Evolutionary conservation across 1,140 invertebrate genomes (phyloP).

Genomic region (Anastatus disparis): DNA sequence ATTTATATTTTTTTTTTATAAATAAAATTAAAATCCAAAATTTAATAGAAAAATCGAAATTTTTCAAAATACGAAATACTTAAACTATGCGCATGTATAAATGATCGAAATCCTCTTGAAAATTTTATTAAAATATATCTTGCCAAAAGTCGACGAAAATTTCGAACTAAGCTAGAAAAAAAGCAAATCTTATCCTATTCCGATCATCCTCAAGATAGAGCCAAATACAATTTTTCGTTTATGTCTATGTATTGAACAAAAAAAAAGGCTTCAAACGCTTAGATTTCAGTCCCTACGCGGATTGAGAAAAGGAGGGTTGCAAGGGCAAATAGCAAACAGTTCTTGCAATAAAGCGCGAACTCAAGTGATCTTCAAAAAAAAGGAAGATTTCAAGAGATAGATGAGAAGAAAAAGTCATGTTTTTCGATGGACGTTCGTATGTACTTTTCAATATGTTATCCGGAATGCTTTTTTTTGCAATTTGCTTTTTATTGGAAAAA

Average conservation of each 20-base stretch:
- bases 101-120: neutral
- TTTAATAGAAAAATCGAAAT: too few species aligned
- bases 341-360: slow-evolving; percentile 27
- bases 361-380: slow-evolving; percentile 15
- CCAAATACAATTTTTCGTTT: slow-evolving; percentile 27
- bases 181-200: neutral
- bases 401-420: too few species aligned
- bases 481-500: too few species aligned
- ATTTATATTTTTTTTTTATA: too few species aligned
- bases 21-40: too few species aligned
- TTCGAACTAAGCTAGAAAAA: neutral
- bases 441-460: too few species aligned
- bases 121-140: slow-evolving; percentile 5
- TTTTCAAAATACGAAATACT: too few species aligned
- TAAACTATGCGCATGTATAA: too few species aligned
- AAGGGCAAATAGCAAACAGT: slow-evolving; percentile 26
- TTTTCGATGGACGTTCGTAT: too few species aligned
- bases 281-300: too few species aligned
- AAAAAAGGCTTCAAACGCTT: slow-evolving; percentile 12
- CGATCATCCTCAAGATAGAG: neutral
- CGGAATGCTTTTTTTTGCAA: too few species aligned
- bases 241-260: slow-evolving; percentile 24
- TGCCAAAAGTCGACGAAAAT: slow-evolving; percentile 13
- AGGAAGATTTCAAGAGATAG: slow-evolving; percentile 13
- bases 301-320: slow-evolving; percentile 5